These are phyloP conservation scores for Gallinago solitaria DNA, from an alignment of 2,797 vertebrate species.

Conservation along the genomic window DNA sequence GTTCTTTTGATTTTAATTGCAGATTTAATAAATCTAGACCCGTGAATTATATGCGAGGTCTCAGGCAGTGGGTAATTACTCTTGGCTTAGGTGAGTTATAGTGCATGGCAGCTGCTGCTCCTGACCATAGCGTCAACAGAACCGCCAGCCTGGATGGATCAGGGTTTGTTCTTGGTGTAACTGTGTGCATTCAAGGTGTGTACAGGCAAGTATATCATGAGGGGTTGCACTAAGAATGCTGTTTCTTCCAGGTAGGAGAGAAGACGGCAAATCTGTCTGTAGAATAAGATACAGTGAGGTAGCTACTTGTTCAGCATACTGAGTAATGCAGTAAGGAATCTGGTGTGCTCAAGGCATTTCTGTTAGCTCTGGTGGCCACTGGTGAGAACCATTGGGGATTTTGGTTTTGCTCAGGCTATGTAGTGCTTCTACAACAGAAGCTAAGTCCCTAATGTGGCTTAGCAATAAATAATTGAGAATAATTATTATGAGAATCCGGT, in stretches of 20 bases:
- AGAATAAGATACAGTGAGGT: neutral
- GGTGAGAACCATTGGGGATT: neutral
- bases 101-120: neutral
- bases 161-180: neutral
- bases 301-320: slow-evolving; percentile 12
- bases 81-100: neutral
- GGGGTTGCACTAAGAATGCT: neutral
- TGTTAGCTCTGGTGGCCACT: slow-evolving; percentile 19
- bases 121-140: neutral
- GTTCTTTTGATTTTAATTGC: slow-evolving; percentile 52
- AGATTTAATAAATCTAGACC: slow-evolving; percentile 53
- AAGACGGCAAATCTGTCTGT: neutral
- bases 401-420: slow-evolving; percentile 1
- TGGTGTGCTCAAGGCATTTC: neutral
- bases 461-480: neutral
- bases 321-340: slow-evolving; percentile 9
- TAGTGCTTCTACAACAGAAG: neutral
- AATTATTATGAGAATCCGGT: neutral
- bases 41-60: slow-evolving; percentile 50
- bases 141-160: neutral
- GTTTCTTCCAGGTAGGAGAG: slow-evolving; percentile 22
- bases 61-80: slow-evolving; percentile 40
- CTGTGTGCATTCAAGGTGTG: neutral
- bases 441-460: neutral
- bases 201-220: neutral